Evolutionary conservation across 2,113 vertebrate genomes (phyloP).

Genomic region (Microcebus lehilahytsara): DNA sequence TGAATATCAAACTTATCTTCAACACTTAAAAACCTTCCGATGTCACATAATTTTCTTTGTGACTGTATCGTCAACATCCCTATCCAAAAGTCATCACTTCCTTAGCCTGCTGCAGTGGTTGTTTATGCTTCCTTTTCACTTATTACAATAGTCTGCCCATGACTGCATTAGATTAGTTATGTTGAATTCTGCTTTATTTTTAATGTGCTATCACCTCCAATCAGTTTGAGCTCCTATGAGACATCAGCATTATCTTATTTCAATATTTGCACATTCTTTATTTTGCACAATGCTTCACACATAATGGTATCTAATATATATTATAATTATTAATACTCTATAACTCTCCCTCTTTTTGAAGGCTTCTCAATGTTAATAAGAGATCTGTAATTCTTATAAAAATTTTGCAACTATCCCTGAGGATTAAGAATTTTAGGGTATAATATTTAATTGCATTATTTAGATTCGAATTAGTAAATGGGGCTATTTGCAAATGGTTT

Average conservation of each 20-base stretch:
- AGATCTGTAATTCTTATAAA: not conserved
- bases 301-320: not conserved
- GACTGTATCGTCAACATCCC: not conserved
- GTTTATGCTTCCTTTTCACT: not conserved
- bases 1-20: not conserved
- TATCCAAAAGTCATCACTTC: not conserved
- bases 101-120: too few species aligned
- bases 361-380: not conserved
- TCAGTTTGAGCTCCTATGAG: not conserved
- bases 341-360: not conserved
- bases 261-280: not conserved
- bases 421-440: not conserved
- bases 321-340: not conserved
- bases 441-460: slow-evolving; percentile 2
- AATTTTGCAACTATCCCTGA: not conserved
- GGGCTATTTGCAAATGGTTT: not conserved
- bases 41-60: not conserved
- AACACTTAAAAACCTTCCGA: not conserved
- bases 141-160: not conserved
- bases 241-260: not conserved
- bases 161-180: not conserved
- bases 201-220: not conserved
- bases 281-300: not conserved
- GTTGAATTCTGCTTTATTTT: not conserved
- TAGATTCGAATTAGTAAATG: slow-evolving; percentile 9